phyloP scores from a whole-genome alignment of 2,797 vertebrate species.

The Thalassophryne amazonica region DNA sequence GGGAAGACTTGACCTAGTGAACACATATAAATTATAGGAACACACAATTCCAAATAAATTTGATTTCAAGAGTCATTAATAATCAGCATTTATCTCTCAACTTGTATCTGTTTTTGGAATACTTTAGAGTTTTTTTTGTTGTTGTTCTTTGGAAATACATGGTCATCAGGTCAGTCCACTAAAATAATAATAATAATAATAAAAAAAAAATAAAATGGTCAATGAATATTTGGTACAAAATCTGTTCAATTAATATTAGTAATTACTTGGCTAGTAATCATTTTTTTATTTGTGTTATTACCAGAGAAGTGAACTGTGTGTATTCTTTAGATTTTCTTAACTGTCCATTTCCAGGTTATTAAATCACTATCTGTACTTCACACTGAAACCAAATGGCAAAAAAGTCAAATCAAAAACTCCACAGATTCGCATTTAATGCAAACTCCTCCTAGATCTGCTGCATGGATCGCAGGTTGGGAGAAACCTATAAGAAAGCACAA shows the following conservation, averaged over 20 bases:
- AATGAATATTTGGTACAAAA: background rate
- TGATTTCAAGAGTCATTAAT: background rate
- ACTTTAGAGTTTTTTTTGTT: no score
- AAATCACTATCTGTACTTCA: background rate
- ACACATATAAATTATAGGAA: no score
- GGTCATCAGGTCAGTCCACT: background rate
- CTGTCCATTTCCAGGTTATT: background rate
- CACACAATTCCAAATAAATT: no score
- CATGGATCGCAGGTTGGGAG: conserved; percentile 86
- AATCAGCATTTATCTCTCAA: no score
- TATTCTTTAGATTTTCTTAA: conserved; percentile 10
- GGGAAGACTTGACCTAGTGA: conserved; percentile 1
- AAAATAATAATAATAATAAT: no score
- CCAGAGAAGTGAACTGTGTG: conserved; percentile 1
- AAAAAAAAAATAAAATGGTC: no score
- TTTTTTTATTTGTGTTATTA: conserved; percentile 16
- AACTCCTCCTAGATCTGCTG: conserved; percentile 79
- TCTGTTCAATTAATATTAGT: background rate
- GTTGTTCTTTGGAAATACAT: no score
- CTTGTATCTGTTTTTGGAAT: no score
- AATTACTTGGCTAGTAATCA: conserved; percentile 1
- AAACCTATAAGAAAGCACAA: conserved; percentile 82
- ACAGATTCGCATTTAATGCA: background rate
- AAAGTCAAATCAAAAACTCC: conserved; percentile 6
- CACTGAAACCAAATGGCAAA: conserved; percentile 1